Base-by-base conservation (phyloP, 2,888 invertebrate genomes). In the Coelopa pilipes region DNA sequence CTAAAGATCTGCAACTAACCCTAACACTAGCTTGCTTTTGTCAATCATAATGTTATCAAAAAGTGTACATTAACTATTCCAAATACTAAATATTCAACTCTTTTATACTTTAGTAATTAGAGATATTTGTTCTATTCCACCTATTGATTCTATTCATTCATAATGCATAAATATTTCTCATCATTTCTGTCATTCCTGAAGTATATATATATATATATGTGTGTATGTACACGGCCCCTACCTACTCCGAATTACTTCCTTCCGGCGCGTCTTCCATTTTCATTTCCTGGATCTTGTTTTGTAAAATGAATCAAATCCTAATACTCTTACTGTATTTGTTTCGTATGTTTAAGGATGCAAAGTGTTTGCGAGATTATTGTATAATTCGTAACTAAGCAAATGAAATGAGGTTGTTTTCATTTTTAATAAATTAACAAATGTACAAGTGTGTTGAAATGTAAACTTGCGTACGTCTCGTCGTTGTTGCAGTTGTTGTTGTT, bases 401-500 rank as follows among this genome's bases (percentile, higher is more conserved):
- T 50, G 19, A 46, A 47, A 13, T 4, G 34, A 34, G 34, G 34
- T 34, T 34, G 34, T 34, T 34, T 34, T 34, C 7, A 7, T 34
- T 34, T 34, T 34, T 34, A 70, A 72, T 19, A 63, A 72, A 72
- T 65, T 72, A 67, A 72, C 45, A n/a, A 49, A n/a, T 45, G 24
- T 72, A 72, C 63, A 76, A 74, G 47, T 72, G 53, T 71, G 45
- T 57, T 55, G 65, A 63, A 49, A 49, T 72, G 72, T 53, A 62
- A 53, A 1, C 49, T 17, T 70, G 21, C 34, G 4, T 34, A 34
- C 34, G 2, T 34, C n/a, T n/a, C n/a, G 55, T 68, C 68, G 68
- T 69, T 72, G 62, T 67, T 34, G 47, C 59, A 59, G 53, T 73
- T 34, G 47, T 65, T 65, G 53, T 73, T 45, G 55, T 24, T 57